These are phyloP conservation scores for Xanthia icteritia DNA, from an alignment of 2,888 invertebrate genomes.

Conservation along the genomic window DNA sequence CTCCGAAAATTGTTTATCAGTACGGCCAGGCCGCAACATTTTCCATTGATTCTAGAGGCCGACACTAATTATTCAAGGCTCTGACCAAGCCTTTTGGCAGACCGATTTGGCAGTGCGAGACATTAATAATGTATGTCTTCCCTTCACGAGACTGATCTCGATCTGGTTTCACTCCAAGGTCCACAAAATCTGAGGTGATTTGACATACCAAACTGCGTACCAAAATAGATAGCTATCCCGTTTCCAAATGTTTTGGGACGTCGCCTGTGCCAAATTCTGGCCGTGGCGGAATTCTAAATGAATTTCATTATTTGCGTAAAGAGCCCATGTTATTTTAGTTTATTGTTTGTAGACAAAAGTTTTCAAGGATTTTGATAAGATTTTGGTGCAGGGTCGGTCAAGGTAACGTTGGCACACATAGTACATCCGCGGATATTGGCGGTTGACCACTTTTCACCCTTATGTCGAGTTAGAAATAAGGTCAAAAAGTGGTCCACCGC, in stretches of 20 bases:
- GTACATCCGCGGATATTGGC: too few species aligned
- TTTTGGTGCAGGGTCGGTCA: constrained; percentile 15
- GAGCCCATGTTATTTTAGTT: constrained; percentile 51
- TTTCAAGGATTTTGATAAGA: constrained; percentile 40
- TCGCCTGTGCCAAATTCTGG: constrained; percentile 78
- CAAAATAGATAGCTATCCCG: constrained; percentile 77
- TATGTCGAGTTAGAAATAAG: too few species aligned
- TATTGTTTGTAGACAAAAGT: constrained; percentile 40
- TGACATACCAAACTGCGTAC: constrained; percentile 61
- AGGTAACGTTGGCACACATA: constrained; percentile 1
- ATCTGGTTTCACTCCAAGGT: constrained; percentile 49
- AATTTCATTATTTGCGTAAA: constrained; percentile 64
- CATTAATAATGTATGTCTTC: constrained; percentile 3
- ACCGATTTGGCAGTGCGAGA: constrained; percentile 7
- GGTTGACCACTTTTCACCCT: too few species aligned
- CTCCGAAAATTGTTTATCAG: not conserved
- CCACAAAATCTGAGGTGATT: constrained; percentile 40
- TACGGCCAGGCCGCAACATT: not conserved
- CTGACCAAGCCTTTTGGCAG: constrained; percentile 20
- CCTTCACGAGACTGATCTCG: constrained; percentile 43
- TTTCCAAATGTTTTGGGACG: constrained; percentile 75
- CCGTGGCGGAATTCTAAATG: constrained; percentile 61
- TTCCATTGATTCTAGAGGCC: not conserved
- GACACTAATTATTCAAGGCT: not conserved
- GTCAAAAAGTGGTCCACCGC: too few species aligned